These are phyloP conservation scores for Troides oblongomaculatus DNA, from an alignment of 2,888 invertebrate genomes.

Conservation along the genomic window DNA sequence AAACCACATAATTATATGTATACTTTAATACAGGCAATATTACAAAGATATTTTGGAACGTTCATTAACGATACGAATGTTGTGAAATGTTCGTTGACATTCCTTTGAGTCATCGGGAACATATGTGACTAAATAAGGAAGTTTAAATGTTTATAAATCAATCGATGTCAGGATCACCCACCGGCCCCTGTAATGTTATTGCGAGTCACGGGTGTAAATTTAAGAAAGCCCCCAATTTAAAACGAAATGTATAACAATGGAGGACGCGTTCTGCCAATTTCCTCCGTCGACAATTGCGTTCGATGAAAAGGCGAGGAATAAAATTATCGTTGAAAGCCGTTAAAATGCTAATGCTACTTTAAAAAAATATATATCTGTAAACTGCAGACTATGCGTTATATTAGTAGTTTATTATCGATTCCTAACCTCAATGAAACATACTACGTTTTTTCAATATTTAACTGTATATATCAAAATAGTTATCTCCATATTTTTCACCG, in stretches of 20 bases:
- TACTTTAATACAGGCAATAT: background rate
- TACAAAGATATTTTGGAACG: background rate
- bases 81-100: slow-evolving; percentile 15
- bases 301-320: slow-evolving; percentile 70
- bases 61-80: slow-evolving; percentile 8
- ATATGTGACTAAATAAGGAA: slow-evolving; percentile 34
- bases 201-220: slow-evolving; percentile 78
- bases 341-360: slow-evolving; percentile 18
- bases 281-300: slow-evolving; percentile 66
- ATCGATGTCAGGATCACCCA: slow-evolving; percentile 46
- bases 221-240: slow-evolving; percentile 79
- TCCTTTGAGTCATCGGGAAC: slow-evolving; percentile 18
- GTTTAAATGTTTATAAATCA: slow-evolving; percentile 46
- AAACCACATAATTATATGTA: background rate
- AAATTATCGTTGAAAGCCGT: slow-evolving; percentile 51
- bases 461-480: background rate
- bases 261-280: slow-evolving; percentile 74
- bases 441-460: background rate
- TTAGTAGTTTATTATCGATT: background rate
- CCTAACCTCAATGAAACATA: background rate
- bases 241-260: slow-evolving; percentile 76
- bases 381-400: background rate
- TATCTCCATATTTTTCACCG: too few relatives aligned
- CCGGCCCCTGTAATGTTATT: slow-evolving; percentile 52
- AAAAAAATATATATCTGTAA: background rate